Percentiles rank a stretch among this genome's conserved stretches.
These are phyloP conservation scores for Vesta saturnalis DNA, from an alignment of 2,888 invertebrate species.

Conservation along the genomic window DNA sequence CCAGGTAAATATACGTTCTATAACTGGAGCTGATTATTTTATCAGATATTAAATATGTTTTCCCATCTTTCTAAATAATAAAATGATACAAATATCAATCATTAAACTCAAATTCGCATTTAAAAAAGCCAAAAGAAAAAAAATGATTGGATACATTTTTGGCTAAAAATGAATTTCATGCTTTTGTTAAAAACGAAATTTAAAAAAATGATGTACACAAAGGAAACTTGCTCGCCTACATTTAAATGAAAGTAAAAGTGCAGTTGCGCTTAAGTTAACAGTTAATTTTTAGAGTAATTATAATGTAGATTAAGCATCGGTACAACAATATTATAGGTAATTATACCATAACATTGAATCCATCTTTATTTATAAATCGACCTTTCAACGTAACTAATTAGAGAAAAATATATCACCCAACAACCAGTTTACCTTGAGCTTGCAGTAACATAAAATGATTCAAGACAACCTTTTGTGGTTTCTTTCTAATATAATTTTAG, in stretches of 20 bases:
- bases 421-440: constrained; percentile 61
- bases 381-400: constrained; percentile 14
- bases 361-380: constrained; percentile 19
- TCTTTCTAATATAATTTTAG: constrained; percentile 25
- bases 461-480: constrained; percentile 25
- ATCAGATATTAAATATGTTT: no score
- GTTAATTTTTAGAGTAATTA: constrained; percentile 20
- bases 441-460: constrained; percentile 53
- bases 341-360: constrained; percentile 17
- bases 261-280: constrained; percentile 28
- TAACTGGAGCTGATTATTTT: not conserved
- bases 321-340: constrained; percentile 23
- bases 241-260: constrained; percentile 60
- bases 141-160: not conserved
- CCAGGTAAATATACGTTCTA: not conserved
- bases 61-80: no score
- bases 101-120: no score
- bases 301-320: constrained; percentile 22
- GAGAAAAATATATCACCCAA: constrained; percentile 40
- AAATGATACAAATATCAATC: no score
- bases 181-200: constrained; percentile 51
- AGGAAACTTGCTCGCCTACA: constrained; percentile 59
- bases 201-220: constrained; percentile 56
- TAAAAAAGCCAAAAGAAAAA: not conserved
- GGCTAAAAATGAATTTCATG: constrained; percentile 47